Conservation (phyloP, 2,888 invertebrate species). For the Neoitamus cyanurus region DNA sequence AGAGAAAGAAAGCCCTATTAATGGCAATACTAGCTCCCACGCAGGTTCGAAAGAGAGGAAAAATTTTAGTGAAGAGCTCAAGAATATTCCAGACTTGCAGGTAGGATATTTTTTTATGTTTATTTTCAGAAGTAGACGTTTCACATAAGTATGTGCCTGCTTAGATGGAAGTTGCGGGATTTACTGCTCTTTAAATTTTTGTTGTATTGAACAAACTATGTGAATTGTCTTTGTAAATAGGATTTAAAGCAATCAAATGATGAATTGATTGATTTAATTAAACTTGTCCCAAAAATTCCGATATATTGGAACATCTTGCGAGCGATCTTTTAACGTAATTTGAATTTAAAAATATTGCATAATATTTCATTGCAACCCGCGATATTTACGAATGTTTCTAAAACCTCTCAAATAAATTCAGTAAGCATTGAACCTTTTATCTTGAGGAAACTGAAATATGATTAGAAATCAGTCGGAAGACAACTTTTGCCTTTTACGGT, state of each 20-base stretch:
- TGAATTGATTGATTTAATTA: neutral
- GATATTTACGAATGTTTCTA: too few species aligned
- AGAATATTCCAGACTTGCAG: conserved; percentile 87
- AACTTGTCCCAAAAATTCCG: neutral
- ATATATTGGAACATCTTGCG: too few species aligned
- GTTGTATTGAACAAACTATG: neutral
- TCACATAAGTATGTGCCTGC: neutral
- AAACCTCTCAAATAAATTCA: too few species aligned
- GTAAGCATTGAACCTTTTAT: too few species aligned
- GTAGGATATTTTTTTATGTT: conserved; percentile 67
- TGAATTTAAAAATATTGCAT: too few species aligned
- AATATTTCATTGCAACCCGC: too few species aligned
- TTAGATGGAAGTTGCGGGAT: conserved; percentile 32
- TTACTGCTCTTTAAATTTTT: neutral
- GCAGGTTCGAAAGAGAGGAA: conserved; percentile 69
- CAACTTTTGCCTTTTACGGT: too few species aligned
- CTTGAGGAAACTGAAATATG: too few species aligned
- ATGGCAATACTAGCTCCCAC: conserved; percentile 57
- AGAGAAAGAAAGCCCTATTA: conserved; percentile 56
- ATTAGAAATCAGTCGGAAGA: too few species aligned
- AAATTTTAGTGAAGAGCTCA: conserved; percentile 91
- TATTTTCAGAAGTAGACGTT: conserved; percentile 21
- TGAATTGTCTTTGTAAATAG: neutral
- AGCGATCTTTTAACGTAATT: neutral
- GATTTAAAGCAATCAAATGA: neutral